phyloP scores from a whole-genome alignment of 2,888 invertebrate species.

The Cerceris ruficornis region DNA sequence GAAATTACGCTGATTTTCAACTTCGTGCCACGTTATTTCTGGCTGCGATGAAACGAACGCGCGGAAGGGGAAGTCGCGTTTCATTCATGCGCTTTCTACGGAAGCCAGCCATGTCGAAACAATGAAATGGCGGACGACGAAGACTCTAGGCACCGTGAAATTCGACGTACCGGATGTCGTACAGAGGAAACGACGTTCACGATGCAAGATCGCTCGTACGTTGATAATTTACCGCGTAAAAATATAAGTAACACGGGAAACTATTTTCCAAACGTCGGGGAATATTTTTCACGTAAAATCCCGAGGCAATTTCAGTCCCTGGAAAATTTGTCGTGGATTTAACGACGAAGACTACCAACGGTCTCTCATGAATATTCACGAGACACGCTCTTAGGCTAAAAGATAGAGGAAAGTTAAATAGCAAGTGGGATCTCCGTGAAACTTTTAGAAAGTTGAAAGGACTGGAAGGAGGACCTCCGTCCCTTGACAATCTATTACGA shows the following conservation, averaged over 20 bases:
- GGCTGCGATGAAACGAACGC: not conserved
- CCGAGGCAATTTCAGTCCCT: slow-evolving; percentile 15
- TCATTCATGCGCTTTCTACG: slow-evolving; percentile 11
- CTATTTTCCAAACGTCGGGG: not conserved
- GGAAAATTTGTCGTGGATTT: slow-evolving; percentile 54
- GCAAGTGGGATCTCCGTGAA: slow-evolving; percentile 18
- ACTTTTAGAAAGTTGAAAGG: slow-evolving; percentile 48
- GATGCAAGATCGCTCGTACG: slow-evolving; percentile 42
- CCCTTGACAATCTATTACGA: slow-evolving; percentile 39
- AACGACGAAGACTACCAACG: slow-evolving; percentile 39
- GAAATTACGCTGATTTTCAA: not conserved
- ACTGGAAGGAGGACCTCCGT: slow-evolving; percentile 14
- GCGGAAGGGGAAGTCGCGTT: not conserved
- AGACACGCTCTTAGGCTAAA: slow-evolving; percentile 22
- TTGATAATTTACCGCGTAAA: slow-evolving; percentile 20
- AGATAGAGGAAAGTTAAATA: slow-evolving; percentile 51
- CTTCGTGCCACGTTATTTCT: slow-evolving; percentile 1
- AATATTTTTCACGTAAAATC: slow-evolving; percentile 25
- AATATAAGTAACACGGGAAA: slow-evolving; percentile 29
- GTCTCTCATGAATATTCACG: slow-evolving; percentile 60
- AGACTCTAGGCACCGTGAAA: slow-evolving; percentile 38
- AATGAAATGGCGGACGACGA: slow-evolving; percentile 65
- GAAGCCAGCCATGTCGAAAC: slow-evolving; percentile 52
- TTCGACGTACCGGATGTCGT: slow-evolving; percentile 50
- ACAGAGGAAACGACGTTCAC: slow-evolving; percentile 47